Evolutionary conservation across 2,888 invertebrate genomes (phyloP), one percentile per base, ranked within the genome.

Genomic region (Ashinkailepas kermadecensis): DNA sequence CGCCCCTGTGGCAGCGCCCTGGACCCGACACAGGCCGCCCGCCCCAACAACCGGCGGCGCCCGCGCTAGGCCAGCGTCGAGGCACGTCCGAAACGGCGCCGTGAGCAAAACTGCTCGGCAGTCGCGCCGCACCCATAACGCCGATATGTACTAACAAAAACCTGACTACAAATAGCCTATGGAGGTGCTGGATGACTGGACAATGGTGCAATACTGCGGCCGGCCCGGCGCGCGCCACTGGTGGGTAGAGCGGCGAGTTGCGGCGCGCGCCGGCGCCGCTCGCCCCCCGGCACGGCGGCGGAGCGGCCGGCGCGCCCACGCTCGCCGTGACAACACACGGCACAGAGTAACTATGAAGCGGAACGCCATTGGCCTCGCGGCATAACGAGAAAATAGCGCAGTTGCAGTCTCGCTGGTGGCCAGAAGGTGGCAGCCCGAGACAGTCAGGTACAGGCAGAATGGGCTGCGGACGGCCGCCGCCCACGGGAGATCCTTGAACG

Each of bases 391-490:
- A 59, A 59, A 23, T 12, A 23, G 21, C 74, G 70, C 70, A 74
- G 54, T n/a, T 54, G 74, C 12, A 74, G 18, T 39, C 74, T 54
- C 10, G 39, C 54, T 56, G 54, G 15, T 74, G 21, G 74, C 74
- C 74, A 74, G 54, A 12, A 74, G 74, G 8, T 74, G 74, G 56
- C 74, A 74, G 56, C 74, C 74, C 74, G 74, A 74, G 74, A 74
- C 74, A 56, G 74, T 74, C 74, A 74, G 74, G 74, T 74, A 74
- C 74, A 54, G 56, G 74, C 74, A 74, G 56, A 74, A 18, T 74
- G 74, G 74, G 15, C 74, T 21, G 74, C 9, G 21, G 56, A 21
- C 8, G 56, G 13, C 74, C 74, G 56, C 56, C 13, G 15, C 9
- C 74, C 74, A 74, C 56, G 15, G 12, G 74, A 74, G 74, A 74